Base-by-base conservation (phyloP, 2,113 vertebrate genomes). In the Corydoras sp. region DNA sequence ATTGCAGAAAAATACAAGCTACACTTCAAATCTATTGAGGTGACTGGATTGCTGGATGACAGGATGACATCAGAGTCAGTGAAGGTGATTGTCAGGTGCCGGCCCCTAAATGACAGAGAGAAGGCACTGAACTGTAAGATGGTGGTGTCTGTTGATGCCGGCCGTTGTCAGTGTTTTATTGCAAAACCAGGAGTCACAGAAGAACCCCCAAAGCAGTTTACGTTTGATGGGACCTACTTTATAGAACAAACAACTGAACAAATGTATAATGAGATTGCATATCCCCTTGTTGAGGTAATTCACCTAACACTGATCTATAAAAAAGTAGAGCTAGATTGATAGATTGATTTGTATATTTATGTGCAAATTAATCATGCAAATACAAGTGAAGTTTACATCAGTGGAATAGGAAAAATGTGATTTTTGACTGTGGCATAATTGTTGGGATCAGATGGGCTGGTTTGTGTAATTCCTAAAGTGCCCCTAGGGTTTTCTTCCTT, bases 231-330 rank as follows among this genome's bases (percentile, higher is more conserved):
- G 75, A 91, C 87, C 0, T 94, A 93, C 82, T 79, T 73, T 68
- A 76, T 80, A 24, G 87, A 92, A 43, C 92, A 92, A 64, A 84
- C 77, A 83, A 95, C 93, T 0, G 91, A 96, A 80, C 90, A 93
- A 87, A 89, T 95, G 87, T 94, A 95, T 88, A 95, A 91, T 0
- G 92, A 97, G 72, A 89, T 92, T 0, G 89, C 92, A 12, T 92
- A 90, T 78, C 90, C 86, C 0, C 79, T 94, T 3, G 91, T 95
- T 62, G 93, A 97, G 93, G 94, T 96, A 78, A 87, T 84, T 31
- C 73, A 3, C 13, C 9, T n/a, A n/a, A 53, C 13, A 53, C 1
- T 3, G 13, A 53, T 53, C 11, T 53, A 53, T 53, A 53, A 53
- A 8, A 43, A 43, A 43, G 35, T 43, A 5, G 7, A 43, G 35